These are phyloP conservation scores for Sialia sialis DNA, from an alignment of 2,113 vertebrate species.

Conservation along the genomic window DNA sequence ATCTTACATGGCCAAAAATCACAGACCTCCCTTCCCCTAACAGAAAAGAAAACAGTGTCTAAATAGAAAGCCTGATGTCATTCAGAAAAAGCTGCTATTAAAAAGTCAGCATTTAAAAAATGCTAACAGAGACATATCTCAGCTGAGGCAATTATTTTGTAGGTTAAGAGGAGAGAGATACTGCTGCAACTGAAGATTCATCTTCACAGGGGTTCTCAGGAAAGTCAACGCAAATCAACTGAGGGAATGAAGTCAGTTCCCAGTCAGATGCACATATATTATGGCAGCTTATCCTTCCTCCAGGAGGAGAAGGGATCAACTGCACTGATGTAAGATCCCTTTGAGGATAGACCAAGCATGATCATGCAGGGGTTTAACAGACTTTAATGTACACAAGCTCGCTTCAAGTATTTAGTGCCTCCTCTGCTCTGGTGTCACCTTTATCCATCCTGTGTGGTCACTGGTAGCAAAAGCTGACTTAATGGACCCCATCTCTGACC, in stretches of 20 bases:
- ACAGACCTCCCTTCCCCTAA: not conserved
- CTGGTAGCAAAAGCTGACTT: not conserved
- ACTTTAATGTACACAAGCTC: not conserved
- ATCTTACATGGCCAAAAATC: not conserved
- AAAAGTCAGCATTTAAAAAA: constrained; percentile 46
- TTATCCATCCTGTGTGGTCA: not conserved
- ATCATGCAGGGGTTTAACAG: not conserved
- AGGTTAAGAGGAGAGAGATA: constrained; percentile 49
- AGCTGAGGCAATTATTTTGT: constrained; percentile 45
- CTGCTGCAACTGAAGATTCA: constrained; percentile 20
- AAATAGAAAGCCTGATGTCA: constrained; percentile 21
- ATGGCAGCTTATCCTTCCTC: not conserved
- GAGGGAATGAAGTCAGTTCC: constrained; percentile 15
- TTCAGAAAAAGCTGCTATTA: constrained; percentile 19
- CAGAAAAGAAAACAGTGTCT: not conserved
- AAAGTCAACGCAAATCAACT: constrained; percentile 10
- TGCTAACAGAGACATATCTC: constrained; percentile 33
- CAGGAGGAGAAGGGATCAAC: not conserved
- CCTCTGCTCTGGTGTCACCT: not conserved
- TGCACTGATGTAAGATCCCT: not conserved
- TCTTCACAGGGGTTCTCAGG: constrained; percentile 20
- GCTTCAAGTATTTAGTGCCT: not conserved
- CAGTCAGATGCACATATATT: constrained; percentile 4
- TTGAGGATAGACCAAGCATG: not conserved
- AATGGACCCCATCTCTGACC: not conserved